phyloP scores from a whole-genome alignment of 2,888 invertebrate genomes.

The Ophion costatus region DNA sequence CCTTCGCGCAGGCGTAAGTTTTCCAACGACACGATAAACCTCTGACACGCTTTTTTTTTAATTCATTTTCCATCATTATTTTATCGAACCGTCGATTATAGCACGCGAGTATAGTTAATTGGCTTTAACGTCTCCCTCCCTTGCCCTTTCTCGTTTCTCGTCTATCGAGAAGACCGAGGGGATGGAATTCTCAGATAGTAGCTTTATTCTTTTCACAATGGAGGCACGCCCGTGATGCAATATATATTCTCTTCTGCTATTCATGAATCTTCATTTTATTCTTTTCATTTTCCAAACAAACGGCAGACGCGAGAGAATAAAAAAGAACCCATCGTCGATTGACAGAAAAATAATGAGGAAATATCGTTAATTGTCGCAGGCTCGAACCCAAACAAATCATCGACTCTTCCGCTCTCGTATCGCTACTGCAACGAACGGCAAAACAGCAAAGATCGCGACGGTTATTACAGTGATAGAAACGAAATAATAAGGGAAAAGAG shows the following conservation, averaged over 20 bases:
- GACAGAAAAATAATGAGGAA: conserved; percentile 25
- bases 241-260: conserved; percentile 6
- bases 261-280: neutral
- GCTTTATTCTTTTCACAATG: conserved; percentile 56
- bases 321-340: conserved; percentile 5
- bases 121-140: conserved; percentile 56
- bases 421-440: conserved; percentile 86
- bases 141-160: conserved; percentile 35
- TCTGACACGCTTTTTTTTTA: conserved; percentile 37
- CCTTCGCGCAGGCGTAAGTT: conserved; percentile 93
- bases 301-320: neutral
- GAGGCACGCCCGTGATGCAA: conserved; percentile 56
- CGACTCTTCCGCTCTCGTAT: conserved; percentile 92
- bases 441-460: conserved; percentile 89
- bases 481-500: conserved; percentile 90
- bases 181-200: conserved; percentile 59
- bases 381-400: conserved; percentile 91
- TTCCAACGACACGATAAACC: conserved; percentile 35
- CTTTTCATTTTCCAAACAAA: neutral
- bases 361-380: conserved; percentile 81
- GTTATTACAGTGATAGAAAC: conserved; percentile 95
- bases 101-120: conserved; percentile 67
- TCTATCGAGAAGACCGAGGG: conserved; percentile 47
- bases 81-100: conserved; percentile 67
- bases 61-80: conserved; percentile 60